These are phyloP conservation scores for Lithophane socia DNA, from an alignment of 2,888 invertebrate species.

Conservation along the genomic window DNA sequence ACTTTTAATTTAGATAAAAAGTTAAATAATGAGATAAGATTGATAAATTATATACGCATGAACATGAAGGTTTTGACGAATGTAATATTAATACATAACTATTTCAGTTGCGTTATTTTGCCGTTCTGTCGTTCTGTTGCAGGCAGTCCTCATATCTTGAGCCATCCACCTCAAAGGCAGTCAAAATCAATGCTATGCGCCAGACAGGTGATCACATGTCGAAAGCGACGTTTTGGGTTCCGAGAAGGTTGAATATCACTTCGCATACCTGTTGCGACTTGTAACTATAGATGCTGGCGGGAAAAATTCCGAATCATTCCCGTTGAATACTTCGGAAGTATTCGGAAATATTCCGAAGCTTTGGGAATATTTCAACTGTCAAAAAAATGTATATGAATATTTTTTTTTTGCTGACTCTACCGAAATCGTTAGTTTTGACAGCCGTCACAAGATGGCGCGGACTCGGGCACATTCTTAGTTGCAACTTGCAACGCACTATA, in stretches of 20 bases:
- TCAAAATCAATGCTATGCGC: conserved; percentile 8
- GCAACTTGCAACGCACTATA: too few relatives aligned
- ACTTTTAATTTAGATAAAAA: not conserved
- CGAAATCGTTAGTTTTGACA: too few relatives aligned
- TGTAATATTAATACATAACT: not conserved
- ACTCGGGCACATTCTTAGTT: too few relatives aligned
- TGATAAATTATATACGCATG: not conserved
- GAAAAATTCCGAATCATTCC: too few relatives aligned
- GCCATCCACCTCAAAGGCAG: not conserved
- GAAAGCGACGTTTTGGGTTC: not conserved
- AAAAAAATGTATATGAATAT: too few relatives aligned
- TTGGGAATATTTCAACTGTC: too few relatives aligned
- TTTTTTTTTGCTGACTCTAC: too few relatives aligned
- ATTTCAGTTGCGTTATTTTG: not conserved
- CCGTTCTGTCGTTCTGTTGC: not conserved
- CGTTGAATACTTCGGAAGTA: too few relatives aligned
- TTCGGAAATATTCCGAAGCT: too few relatives aligned
- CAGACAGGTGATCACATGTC: not conserved
- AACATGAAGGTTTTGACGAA: not conserved
- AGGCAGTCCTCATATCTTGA: not conserved
- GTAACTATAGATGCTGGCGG: too few relatives aligned
- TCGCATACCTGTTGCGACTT: conserved; percentile 25
- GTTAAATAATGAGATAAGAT: not conserved
- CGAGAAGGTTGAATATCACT: conserved; percentile 21
- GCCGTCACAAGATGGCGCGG: too few relatives aligned